Evolutionary conservation across 1,140 invertebrate species (phyloP), one percentile per base, ranked within the genome.

Genomic region (Polypedilum vanderplanki): DNA sequence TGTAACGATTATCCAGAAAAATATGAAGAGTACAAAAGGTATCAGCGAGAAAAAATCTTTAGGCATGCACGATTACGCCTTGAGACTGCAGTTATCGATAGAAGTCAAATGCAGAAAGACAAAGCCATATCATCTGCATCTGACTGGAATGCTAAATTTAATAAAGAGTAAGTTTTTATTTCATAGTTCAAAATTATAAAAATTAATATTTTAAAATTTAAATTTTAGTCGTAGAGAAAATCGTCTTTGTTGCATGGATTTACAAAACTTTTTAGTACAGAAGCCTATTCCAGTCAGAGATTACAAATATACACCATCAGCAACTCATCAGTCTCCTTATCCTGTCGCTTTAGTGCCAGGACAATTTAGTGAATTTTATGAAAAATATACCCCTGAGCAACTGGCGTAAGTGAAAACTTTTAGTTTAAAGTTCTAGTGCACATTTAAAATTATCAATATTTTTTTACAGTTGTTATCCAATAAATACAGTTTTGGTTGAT

Each of bases 1-100:
- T 91, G 91, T 77, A 90, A 91, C 74, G 96, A 98, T 83, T 98
- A 97, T 84, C 95, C 93, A 22, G 91, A 93, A 73, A 97, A 98
- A 81, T 98, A 96, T 81, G 93, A 96, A 84, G 95, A 97, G 79
- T 96, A 95, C 83, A 88, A 93, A 40, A 88, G 90, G 78, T 88
- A 93, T 79, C 88, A 96, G 79, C 86, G 94, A 9, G 91, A 94
- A 77, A 90, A 89, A 79, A 91, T 93, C 76, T 75, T 83, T 22
- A 78, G 79, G 15, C 80, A 83, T 70, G 80, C 81, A 9, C 80
- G 81, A 75, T 77, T 80, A 64, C 78, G 79, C 76, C 79, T 87
- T 9, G 83, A 86, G 74, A 81, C 86, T 0, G 85, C 84, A 3
- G 83, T 85, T 0, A 84, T 80, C 77, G 86, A 83, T 3, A 85